Conservation (phyloP, 2,113 vertebrate species). For the Brachyistius frenatus region DNA sequence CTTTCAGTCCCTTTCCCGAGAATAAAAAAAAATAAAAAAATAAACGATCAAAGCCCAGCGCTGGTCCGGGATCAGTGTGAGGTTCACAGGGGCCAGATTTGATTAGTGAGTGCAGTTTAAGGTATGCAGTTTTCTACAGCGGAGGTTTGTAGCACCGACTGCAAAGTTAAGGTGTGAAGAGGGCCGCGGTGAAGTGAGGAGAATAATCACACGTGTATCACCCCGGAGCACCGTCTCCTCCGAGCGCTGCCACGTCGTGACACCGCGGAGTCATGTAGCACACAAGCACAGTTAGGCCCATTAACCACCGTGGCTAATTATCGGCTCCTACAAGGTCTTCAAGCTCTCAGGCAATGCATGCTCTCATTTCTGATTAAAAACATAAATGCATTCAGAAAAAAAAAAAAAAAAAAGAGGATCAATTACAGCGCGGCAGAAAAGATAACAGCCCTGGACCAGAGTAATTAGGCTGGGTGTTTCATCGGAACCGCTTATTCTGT, state of each 20-base stretch:
- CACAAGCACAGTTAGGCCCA: conserved; percentile 72
- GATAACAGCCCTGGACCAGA: conserved; percentile 75
- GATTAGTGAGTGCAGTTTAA: conserved; percentile 58
- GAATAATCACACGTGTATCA: conserved; percentile 68
- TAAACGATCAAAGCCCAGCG: conserved; percentile 26
- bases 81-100: conserved; percentile 40
- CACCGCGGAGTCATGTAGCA: conserved; percentile 67
- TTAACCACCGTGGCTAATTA: conserved; percentile 86
- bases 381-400: conserved; percentile 68
- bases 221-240: conserved; percentile 64
- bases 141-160: conserved; percentile 43
- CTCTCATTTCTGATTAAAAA: conserved; percentile 84
- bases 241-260: conserved; percentile 61
- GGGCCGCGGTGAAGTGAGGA: conserved; percentile 64
- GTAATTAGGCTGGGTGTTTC: conserved; percentile 85
- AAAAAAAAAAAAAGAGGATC: conserved; percentile 76
- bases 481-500: conserved; percentile 81
- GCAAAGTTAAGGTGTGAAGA: conserved; percentile 61
- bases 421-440: conserved; percentile 76
- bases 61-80: conserved; percentile 49
- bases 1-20: conserved; percentile 17
- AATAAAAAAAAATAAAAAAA: conserved; percentile 10
- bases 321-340: conserved; percentile 80
- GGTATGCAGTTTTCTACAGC: conserved; percentile 55
- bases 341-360: conserved; percentile 74